These are phyloP conservation scores for Perizoma affinitatum DNA, from an alignment of 2,888 invertebrate species.

Conservation along the genomic window DNA sequence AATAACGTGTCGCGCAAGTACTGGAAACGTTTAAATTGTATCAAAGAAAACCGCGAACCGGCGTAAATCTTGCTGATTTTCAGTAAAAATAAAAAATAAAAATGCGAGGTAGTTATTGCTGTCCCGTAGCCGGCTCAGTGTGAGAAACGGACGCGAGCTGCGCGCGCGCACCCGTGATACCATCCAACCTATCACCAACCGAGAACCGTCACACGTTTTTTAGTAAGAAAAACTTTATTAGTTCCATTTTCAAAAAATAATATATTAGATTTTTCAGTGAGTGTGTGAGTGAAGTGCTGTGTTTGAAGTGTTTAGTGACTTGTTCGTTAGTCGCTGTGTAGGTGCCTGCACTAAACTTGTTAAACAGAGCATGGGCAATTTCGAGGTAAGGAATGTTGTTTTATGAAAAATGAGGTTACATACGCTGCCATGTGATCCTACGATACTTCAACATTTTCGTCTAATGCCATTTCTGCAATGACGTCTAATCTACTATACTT, in stretches of 20 bases:
- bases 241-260: conserved; percentile 1
- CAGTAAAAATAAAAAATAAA: conserved; percentile 68
- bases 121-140: conserved; percentile 73
- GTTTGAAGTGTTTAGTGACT: conserved; percentile 44
- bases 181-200: conserved; percentile 54
- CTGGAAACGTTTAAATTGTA: conserved; percentile 42
- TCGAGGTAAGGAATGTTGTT: conserved; percentile 29
- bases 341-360: not conserved
- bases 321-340: conserved; percentile 9
- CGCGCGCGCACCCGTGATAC: conserved; percentile 65
- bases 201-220: conserved; percentile 43
- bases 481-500: too few species aligned
- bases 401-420: not conserved
- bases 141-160: conserved; percentile 70
- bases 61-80: conserved; percentile 73
- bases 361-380: conserved; percentile 35
- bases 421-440: too few species aligned
- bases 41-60: conserved; percentile 61
- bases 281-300: conserved; percentile 46
- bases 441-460: too few species aligned
- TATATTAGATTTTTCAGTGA: conserved; percentile 2
- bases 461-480: too few species aligned
- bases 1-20: conserved; percentile 42
- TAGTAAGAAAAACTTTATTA: conserved; percentile 42
- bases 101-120: conserved; percentile 66